Conservation (phyloP, 1,140 invertebrate species). For the Aethina tumida region DNA sequence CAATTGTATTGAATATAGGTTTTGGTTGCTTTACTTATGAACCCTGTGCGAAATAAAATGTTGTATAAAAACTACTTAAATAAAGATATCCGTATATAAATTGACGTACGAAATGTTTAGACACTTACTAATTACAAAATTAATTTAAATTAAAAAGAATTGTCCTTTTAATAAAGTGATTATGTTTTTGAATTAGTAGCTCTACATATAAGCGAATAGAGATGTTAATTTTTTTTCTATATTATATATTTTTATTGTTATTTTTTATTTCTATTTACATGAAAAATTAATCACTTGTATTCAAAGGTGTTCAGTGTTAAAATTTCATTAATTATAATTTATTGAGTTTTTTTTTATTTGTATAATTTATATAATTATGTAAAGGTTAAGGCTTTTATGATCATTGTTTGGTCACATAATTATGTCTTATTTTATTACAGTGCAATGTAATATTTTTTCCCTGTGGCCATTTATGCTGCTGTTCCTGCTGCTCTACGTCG, state of each 20-base stretch:
- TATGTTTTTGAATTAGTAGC: no score
- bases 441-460: constrained; percentile 69
- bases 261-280: constrained; percentile 4
- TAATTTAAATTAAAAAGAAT: no score
- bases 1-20: no score
- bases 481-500: constrained; percentile 50
- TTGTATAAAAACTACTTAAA: no score
- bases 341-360: not conserved
- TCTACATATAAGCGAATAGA: no score
- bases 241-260: constrained; percentile 6
- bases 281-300: not conserved
- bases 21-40: no score
- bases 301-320: not conserved
- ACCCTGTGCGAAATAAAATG: no score
- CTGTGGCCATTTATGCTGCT: constrained; percentile 79
- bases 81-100: no score
- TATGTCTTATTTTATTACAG: constrained; percentile 43
- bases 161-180: no score
- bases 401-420: constrained; percentile 3
- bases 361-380: not conserved
- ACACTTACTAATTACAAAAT: no score
- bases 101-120: no score
- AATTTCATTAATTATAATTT: not conserved
- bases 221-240: no score
- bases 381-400: not conserved